Conservation (phyloP, 2,888 invertebrate genomes). For the Galeopsomyia nigrocyanea region DNA sequence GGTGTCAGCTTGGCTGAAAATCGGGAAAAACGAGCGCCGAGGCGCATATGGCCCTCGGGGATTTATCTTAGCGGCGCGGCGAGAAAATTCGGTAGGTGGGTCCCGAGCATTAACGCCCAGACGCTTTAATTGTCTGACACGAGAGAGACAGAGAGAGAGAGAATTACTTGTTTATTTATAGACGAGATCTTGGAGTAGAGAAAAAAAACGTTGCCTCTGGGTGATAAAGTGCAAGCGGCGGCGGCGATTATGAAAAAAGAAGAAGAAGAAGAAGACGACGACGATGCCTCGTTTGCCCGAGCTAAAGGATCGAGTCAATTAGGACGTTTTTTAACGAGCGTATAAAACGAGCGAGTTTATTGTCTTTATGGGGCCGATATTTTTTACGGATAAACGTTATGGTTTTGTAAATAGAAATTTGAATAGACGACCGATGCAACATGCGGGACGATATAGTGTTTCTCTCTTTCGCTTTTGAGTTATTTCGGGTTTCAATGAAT, state of each 20-base stretch:
- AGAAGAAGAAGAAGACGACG: neutral
- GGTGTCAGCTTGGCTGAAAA: conserved; percentile 52
- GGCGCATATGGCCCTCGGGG: conserved; percentile 64
- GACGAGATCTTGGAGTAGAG: too few species aligned
- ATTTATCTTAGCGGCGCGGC: conserved; percentile 51
- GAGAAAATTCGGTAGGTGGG: conserved; percentile 21
- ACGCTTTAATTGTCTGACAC: neutral
- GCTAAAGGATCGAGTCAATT: conserved; percentile 25
- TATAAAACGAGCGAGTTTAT: conserved; percentile 24
- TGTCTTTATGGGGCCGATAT: conserved; percentile 4
- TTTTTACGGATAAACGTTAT: conserved; percentile 2
- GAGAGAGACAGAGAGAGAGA: neutral
- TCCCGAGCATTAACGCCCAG: neutral
- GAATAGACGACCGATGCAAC: too few species aligned
- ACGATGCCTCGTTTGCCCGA: conserved; percentile 2
- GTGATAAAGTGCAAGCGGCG: conserved; percentile 22
- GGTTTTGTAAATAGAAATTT: conserved; percentile 2
- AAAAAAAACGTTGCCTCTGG: conserved; percentile 6
- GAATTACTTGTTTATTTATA: conserved; percentile 23
- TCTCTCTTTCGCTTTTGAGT: too few species aligned
- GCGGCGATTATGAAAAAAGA: too few species aligned
- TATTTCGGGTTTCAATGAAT: too few species aligned
- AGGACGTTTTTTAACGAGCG: conserved; percentile 13
- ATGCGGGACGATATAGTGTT: too few species aligned
- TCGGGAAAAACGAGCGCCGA: conserved; percentile 58